Evolutionary conservation across 2,888 invertebrate species (phyloP), one percentile per base, ranked within the genome.

Genomic region (Caenorhabditis sp.): DNA sequence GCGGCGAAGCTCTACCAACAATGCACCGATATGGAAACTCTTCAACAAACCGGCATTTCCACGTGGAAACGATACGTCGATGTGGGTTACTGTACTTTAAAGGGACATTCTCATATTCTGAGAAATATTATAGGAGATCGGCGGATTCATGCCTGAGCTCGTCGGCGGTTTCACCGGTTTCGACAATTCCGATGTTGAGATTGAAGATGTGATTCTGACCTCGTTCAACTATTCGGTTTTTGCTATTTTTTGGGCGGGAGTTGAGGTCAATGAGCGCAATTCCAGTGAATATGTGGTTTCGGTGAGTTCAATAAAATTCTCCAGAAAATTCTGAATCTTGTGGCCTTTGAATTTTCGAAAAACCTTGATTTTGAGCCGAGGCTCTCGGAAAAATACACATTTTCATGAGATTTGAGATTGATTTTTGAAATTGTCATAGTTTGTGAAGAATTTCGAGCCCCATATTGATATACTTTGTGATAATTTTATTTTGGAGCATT

Each of bases 111-210:
- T 59, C 36, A 10, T 17, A 8, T 20, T 25, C 66, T 61, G n/a
- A n/a, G n/a, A n/a, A n/a, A n/a, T n/a, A n/a, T n/a, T 43, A 10
- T 31, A 71, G 64, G 56, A 70, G 57, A 52, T 79, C 14, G 78
- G 78, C 7, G 78, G 78, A 25, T 79, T 76, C 74, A 70, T 79
- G 72, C 79, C 76, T 2, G 79, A 79, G 38, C 43, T 76, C n/a
- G n/a, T n/a, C n/a, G n/a, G n/a, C n/a, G n/a, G n/a, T n/a, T n/a
- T n/a, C n/a, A n/a, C n/a, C n/a, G n/a, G 63, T 4, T 25, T n/a
- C 25, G 14, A 12, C 54, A 17, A 3, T 26, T 23, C 12, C 2
- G 54, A 54, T 26, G 54, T 17, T 21, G 73, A 73, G 27, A 49
- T 79, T 12, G 79, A 79, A 36, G 75, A 79, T 54, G 64, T 63